These are phyloP conservation scores for Neogale vison DNA, from an alignment of 2,113 vertebrate genomes.

Conservation along the genomic window DNA sequence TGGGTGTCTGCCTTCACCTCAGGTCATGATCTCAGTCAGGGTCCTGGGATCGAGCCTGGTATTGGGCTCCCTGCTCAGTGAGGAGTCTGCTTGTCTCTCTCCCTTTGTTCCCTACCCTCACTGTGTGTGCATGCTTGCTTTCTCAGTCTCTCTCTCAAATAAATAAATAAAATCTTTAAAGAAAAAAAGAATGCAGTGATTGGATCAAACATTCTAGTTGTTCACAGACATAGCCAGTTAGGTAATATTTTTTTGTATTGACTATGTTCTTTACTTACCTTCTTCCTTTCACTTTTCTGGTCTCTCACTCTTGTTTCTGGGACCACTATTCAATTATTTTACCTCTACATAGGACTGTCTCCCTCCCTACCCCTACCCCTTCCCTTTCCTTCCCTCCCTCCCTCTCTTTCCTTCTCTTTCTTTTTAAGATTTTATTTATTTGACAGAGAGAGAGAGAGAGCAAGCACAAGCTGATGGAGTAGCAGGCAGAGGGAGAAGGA, in stretches of 20 bases:
- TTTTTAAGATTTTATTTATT: background rate
- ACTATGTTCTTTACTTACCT: background rate
- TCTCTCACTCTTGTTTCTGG: background rate
- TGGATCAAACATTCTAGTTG: background rate
- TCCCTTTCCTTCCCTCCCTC: too few species aligned
- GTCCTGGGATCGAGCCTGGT: background rate
- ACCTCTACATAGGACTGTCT: background rate
- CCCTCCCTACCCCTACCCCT: rapidly evolving
- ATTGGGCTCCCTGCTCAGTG: background rate
- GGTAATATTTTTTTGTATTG: background rate
- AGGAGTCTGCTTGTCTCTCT: background rate
- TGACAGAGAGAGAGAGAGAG: background rate
- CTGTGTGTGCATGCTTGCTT: too few species aligned
- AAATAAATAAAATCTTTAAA: background rate
- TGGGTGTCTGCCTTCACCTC: background rate
- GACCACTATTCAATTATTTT: background rate
- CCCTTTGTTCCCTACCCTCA: background rate
- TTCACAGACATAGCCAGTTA: background rate
- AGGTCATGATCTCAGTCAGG: background rate
- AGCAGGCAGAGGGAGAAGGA: too few species aligned
- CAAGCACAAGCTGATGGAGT: too few species aligned
- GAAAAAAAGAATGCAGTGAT: background rate
- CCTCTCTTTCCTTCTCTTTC: too few species aligned
- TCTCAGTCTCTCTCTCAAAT: too few species aligned
- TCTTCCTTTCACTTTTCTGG: background rate